Evolutionary conservation across 2,797 vertebrate species (phyloP).

Genomic region (Graptemys geographica): DNA sequence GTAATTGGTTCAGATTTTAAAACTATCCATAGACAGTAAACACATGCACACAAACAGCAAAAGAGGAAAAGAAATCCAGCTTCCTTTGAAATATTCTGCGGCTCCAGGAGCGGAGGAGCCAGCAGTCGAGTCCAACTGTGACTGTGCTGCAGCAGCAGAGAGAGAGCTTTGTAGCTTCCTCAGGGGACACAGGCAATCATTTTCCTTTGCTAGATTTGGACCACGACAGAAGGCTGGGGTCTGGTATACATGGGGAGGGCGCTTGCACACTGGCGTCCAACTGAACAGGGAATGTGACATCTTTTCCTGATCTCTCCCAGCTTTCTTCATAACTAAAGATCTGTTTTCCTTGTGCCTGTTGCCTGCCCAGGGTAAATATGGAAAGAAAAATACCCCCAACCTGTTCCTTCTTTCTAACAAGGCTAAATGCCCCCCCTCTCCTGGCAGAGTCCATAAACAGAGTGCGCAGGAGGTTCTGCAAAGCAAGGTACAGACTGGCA

Average conservation of each 20-base stretch:
- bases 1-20: conserved; percentile 85
- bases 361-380: conserved; percentile 37
- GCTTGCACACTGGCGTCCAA: not conserved
- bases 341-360: not conserved
- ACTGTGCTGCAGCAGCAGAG: conserved; percentile 49
- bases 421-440: conserved; percentile 82
- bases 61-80: conserved; percentile 74
- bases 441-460: conserved; percentile 78
- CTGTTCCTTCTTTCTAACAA: conserved; percentile 52
- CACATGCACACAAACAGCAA: conserved; percentile 57
- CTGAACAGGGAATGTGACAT: not conserved
- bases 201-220: conserved; percentile 42
- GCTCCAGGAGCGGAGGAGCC: conserved; percentile 55
- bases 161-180: conserved; percentile 60
- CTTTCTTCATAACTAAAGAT: conserved; percentile 47
- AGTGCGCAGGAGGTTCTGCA: not conserved
- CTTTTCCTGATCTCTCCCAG: conserved; percentile 22
- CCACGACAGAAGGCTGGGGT: conserved; percentile 45
- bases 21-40: conserved; percentile 85
- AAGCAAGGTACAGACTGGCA: not conserved
- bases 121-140: conserved; percentile 60
- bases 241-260: conserved; percentile 11
- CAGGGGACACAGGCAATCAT: conserved; percentile 46
- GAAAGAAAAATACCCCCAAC: not conserved
- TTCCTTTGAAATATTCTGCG: conserved; percentile 72